These are phyloP conservation scores for Bradypus variegatus DNA, from an alignment of 2,797 vertebrate genomes.

Conservation along the genomic window DNA sequence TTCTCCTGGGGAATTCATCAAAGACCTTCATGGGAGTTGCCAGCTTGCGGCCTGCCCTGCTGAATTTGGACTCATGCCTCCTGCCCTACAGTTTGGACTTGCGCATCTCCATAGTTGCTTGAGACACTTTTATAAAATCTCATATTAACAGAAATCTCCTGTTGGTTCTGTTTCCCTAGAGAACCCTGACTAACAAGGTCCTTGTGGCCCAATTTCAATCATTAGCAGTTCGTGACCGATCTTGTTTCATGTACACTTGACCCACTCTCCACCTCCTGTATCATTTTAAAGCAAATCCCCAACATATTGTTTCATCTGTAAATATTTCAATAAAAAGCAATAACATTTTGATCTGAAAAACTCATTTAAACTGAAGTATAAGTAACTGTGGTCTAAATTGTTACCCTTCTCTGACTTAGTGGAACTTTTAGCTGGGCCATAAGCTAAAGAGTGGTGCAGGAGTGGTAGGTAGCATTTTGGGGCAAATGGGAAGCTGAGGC, in stretches of 20 bases:
- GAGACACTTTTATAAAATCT: no score
- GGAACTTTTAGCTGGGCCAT: not conserved
- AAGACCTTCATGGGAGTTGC: no score
- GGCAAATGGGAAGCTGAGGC: not conserved
- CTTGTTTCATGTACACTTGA: not conserved
- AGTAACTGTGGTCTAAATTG: not conserved
- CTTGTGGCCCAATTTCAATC: not conserved
- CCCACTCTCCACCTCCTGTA: not conserved
- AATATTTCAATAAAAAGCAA: constrained; percentile 19
- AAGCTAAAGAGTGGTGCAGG: not conserved
- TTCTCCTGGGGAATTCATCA: no score
- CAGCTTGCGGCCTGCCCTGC: no score
- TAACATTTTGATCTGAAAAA: not conserved
- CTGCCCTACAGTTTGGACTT: no score
- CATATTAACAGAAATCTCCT: no score
- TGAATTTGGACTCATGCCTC: no score
- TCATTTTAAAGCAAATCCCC: not conserved
- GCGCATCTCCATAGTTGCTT: no score
- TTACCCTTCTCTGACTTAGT: not conserved
- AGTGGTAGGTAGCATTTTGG: no score
- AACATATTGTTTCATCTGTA: not conserved
- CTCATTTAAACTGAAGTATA: not conserved
- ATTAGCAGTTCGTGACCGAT: not conserved
- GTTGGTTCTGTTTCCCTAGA: no score
- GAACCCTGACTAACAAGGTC: no score